Evolutionary conservation across 2,888 invertebrate species (phyloP).

Genomic region (Apantesis nais): DNA sequence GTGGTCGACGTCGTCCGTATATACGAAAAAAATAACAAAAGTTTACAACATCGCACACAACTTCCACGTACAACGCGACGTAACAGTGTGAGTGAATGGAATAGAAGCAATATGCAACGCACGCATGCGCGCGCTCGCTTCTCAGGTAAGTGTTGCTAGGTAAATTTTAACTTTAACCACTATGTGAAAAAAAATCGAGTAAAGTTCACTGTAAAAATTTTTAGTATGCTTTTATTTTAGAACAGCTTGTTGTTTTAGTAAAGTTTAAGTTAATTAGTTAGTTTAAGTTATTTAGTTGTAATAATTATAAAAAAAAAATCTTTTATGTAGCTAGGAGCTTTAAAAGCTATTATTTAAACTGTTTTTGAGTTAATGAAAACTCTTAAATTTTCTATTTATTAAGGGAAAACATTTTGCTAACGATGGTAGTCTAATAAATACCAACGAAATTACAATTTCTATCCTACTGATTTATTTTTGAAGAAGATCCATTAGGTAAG

Average conservation of each 20-base stretch:
- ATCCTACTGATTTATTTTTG: background rate
- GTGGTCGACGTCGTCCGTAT: conserved; percentile 58
- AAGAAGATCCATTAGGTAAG: background rate
- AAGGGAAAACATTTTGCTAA: background rate
- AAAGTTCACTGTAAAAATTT: background rate
- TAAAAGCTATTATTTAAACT: background rate
- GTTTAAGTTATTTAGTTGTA: background rate
- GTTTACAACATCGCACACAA: conserved; percentile 65
- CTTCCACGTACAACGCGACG: conserved; percentile 64
- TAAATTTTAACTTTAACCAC: conserved; percentile 16
- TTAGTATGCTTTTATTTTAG: background rate
- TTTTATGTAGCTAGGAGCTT: background rate
- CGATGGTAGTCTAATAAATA: background rate
- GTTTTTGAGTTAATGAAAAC: background rate
- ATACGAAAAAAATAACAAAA: conserved; percentile 68
- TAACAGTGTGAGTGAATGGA: conserved; percentile 80
- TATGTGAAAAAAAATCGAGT: background rate
- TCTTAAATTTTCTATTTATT: background rate
- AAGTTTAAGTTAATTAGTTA: background rate
- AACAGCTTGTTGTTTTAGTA: background rate
- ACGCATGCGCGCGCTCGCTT: conserved; percentile 54
- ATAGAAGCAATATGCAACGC: conserved; percentile 53
- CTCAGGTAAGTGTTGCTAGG: conserved; percentile 53
- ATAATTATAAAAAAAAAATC: too few relatives aligned
- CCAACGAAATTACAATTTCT: background rate